A percentile compares a stretch with the other conserved stretches of the same genome.
Conservation (phyloP, 2,797 vertebrate species). For the Platalea minor region DNA sequence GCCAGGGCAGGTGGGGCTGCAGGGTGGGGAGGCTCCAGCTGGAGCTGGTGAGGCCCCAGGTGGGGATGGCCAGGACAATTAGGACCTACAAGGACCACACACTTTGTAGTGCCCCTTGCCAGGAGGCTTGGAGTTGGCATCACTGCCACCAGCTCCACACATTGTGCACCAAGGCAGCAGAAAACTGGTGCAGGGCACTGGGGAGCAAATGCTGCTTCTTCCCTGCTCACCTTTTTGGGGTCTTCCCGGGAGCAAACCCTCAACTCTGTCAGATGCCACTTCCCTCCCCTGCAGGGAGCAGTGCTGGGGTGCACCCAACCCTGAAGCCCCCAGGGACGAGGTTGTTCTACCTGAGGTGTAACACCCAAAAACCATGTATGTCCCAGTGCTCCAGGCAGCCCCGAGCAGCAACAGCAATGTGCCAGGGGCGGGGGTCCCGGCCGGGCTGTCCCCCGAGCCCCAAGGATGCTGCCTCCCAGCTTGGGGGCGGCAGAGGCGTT, state of each 20-base stretch:
- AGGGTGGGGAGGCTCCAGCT: not conserved
- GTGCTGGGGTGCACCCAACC: not conserved
- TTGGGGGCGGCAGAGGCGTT: not conserved
- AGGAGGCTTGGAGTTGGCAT: not conserved
- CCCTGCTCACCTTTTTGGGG: not conserved
- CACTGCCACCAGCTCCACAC: rapidly evolving
- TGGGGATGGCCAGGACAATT: not conserved
- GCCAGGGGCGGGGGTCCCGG: not conserved
- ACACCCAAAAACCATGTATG: not conserved
- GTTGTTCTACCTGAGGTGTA: not conserved
- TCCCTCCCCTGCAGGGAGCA: not conserved
- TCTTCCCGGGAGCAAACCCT: not conserved
- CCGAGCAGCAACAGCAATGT: not conserved
- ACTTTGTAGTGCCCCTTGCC: no score
- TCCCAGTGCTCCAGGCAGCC: not conserved
- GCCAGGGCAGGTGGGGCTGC: no score
- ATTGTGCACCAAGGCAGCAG: not conserved
- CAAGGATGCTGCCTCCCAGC: not conserved
- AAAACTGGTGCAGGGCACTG: not conserved
- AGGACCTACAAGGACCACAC: no score
- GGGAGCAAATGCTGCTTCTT: not conserved
- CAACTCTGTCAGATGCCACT: no score
- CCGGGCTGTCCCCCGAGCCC: not conserved
- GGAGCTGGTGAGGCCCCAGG: not conserved
- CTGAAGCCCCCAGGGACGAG: not conserved